These are phyloP conservation scores for Spea bombifrons DNA, from an alignment of 2,113 vertebrate genomes.

Conservation along the genomic window DNA sequence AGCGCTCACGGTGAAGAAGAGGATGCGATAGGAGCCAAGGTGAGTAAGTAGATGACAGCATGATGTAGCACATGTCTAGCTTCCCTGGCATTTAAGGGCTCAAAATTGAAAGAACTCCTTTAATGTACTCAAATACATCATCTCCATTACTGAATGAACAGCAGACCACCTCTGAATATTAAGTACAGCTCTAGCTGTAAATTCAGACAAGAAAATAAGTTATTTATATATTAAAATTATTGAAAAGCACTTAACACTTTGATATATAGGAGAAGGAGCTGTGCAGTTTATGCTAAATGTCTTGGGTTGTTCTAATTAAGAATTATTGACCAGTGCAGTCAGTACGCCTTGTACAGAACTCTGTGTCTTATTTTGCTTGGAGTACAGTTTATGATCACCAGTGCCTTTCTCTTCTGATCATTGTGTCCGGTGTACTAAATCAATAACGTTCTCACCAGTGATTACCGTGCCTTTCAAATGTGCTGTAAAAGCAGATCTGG, in stretches of 20 bases:
- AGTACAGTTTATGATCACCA: conserved; percentile 18
- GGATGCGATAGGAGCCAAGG: no score
- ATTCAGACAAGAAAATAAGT: background rate
- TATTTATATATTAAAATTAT: conserved; percentile 26
- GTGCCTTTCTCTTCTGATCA: conserved; percentile 17
- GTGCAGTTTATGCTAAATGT: conserved; percentile 10
- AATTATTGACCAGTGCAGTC: conserved; percentile 11
- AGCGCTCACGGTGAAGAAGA: no score
- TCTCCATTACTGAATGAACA: no score
- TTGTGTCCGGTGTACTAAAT: conserved; percentile 15
- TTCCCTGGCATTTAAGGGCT: no score
- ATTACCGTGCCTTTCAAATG: no score
- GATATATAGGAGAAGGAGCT: conserved; percentile 36
- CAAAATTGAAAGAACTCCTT: no score
- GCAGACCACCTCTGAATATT: background rate
- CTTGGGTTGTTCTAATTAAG: conserved; percentile 27
- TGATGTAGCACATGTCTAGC: no score
- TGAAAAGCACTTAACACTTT: conserved; percentile 10
- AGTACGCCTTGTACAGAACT: background rate
- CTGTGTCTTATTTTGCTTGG: conserved; percentile 7
- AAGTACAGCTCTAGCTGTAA: background rate
- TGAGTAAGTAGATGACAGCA: no score
- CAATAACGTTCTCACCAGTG: conserved; percentile 21
- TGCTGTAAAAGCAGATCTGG: no score
- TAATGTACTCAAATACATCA: no score